Conservation (phyloP, 53 echinoderm and acorn worm species). For the Arbacia lixula region DNA sequence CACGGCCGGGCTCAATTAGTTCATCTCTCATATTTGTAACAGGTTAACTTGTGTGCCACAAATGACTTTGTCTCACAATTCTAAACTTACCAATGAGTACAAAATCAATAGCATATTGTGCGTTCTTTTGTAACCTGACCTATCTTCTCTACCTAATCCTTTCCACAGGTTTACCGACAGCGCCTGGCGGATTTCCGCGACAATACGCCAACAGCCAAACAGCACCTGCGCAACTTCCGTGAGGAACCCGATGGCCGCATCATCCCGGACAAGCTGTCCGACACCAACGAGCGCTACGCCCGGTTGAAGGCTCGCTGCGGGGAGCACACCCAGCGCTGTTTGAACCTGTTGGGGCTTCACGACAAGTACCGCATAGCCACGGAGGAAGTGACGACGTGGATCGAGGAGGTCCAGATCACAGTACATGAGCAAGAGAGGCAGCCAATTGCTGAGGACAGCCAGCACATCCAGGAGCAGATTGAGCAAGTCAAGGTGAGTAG, state of each 20-base stretch:
- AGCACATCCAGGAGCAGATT: slow-evolving; percentile 82
- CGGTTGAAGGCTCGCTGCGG: slow-evolving; percentile 85
- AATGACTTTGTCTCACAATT: no score
- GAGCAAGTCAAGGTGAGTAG: slow-evolving; percentile 83
- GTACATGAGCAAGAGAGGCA: slow-evolving; percentile 64
- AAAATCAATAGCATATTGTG: no score
- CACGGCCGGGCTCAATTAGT: no score
- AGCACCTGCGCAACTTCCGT: slow-evolving; percentile 81
- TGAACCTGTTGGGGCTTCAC: slow-evolving; percentile 83
- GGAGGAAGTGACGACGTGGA: slow-evolving; percentile 84
- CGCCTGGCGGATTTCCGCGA: slow-evolving; percentile 86
- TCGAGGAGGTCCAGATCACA: slow-evolving; percentile 77
- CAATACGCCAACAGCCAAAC: slow-evolving; percentile 66
- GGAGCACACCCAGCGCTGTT: slow-evolving; percentile 83
- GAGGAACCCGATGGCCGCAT: slow-evolving; percentile 81
- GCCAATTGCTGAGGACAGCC: slow-evolving; percentile 73
- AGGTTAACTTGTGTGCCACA: no score
- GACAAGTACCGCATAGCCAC: slow-evolving; percentile 82
- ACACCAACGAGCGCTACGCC: slow-evolving; percentile 91
- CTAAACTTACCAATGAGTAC: no score
- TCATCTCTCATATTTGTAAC: no score
- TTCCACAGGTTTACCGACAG: slow-evolving; percentile 72
- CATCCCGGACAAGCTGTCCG: slow-evolving; percentile 78
- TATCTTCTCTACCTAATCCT: no score
- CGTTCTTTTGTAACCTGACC: no score